Base-by-base conservation (phyloP, 1,140 invertebrate species). In the Philotrypesis tridentata region DNA sequence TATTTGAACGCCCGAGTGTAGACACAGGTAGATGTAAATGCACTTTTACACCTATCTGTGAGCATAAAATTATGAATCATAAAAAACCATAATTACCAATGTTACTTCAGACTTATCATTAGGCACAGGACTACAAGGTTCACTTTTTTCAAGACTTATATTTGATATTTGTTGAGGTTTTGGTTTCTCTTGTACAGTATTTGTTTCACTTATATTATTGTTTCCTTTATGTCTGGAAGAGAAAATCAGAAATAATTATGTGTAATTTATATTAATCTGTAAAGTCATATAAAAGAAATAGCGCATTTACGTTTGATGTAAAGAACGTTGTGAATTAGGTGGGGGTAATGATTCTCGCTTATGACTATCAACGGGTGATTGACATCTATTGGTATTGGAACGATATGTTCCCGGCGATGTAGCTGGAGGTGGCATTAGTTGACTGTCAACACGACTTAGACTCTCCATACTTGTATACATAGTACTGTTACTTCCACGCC, bases 401-500 rank as follows among this genome's bases (percentile, higher is more conserved):
- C 79, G 74, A 40, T 87, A 87, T 79, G 86, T 82, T 68, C 86
- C 82, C 25, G 91, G 90, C 17, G 86, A 85, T 78, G 85, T 82
- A 67, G 87, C 83, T 25, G 88, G 87, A 65, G 87, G 89, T 80
- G 88, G 88, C 86, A 90, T 89, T 70, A 89, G 84, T 31, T 85
- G 33, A 79, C 85, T 90, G 78, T 91, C 90, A 68, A 85, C 87
- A 43, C 90, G 87, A 83, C 88, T 92, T 72, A 92, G 88, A 84
- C 89, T 91, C 82, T 92, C 91, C 87, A 91, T 91, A 65, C 91
- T 92, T n/a, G 90, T 92, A 33, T 90, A 91, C 85, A 91, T 91
- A 55, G 91, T 92, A 83, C 91, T 92, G 78, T 91, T 92, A 72
- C 91, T 92, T 65, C 90, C 91, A 40, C 91, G 87, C 14, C 91